Conservation (phyloP, 2,797 vertebrate genomes). For the Fratercula arctica region DNA sequence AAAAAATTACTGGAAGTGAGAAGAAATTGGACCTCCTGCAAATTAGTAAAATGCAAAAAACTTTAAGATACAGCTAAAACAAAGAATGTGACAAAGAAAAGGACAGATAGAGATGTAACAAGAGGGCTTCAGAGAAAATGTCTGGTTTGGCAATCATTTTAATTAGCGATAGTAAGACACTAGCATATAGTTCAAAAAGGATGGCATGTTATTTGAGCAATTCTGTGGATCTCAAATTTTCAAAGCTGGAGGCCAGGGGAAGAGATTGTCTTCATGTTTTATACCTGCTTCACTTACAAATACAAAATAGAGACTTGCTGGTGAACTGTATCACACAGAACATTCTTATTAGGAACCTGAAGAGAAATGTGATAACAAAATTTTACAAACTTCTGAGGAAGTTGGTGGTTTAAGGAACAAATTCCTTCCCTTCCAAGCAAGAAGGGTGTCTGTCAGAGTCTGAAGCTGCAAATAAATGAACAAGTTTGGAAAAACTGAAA, state of each 20-base stretch:
- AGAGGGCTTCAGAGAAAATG: not conserved
- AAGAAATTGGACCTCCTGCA: not conserved
- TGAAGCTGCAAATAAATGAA: not conserved
- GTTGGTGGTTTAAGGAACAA: not conserved
- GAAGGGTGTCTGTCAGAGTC: not conserved
- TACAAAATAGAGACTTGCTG: not conserved
- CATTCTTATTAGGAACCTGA: not conserved
- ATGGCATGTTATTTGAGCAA: rapidly evolving
- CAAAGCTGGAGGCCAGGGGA: not conserved
- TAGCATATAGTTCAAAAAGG: not conserved
- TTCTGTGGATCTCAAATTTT: not conserved
- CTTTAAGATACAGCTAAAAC: not conserved
- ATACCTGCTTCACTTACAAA: not conserved
- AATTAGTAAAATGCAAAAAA: not conserved
- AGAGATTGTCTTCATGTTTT: not conserved
- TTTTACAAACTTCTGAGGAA: not conserved
- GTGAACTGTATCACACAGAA: not conserved
- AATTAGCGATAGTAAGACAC: not conserved
- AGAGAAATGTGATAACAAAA: not conserved
- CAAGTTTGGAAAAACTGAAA: not conserved
- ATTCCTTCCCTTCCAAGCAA: not conserved
- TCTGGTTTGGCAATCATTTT: not conserved
- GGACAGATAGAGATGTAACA: not conserved
- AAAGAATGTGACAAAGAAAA: not conserved
- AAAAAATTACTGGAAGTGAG: not conserved